Evolutionary conservation across 2,888 invertebrate genomes (phyloP).

Genomic region (Oligia fasciuncula): DNA sequence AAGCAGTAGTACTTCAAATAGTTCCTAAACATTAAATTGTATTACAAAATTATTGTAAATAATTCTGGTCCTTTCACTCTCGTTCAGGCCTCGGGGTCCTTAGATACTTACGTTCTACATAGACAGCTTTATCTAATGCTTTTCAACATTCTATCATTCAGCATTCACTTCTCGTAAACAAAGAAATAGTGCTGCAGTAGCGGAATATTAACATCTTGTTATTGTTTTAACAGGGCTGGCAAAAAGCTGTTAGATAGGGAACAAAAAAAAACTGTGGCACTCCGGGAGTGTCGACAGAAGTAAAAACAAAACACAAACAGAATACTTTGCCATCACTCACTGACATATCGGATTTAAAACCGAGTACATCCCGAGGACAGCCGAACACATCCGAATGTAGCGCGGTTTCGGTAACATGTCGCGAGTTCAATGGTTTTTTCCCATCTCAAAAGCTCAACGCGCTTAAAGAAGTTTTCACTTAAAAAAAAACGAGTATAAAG

Average conservation of each 20-base stretch:
- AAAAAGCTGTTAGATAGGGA: background rate
- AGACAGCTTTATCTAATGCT: constrained; percentile 40
- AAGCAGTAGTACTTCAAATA: background rate
- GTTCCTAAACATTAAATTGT: constrained; percentile 9
- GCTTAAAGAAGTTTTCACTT: too few relatives aligned
- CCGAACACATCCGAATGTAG: too few relatives aligned
- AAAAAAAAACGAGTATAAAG: too few relatives aligned
- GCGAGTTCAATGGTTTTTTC: too few relatives aligned
- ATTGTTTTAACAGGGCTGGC: constrained; percentile 8
- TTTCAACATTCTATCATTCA: constrained; percentile 23
- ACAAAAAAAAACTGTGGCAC: too few relatives aligned
- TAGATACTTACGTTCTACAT: constrained; percentile 26
- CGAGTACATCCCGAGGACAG: too few relatives aligned
- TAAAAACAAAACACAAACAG: too few relatives aligned
- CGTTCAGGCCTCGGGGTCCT: constrained; percentile 28
- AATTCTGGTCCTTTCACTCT: constrained; percentile 48
- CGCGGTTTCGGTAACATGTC: too few relatives aligned
- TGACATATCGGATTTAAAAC: too few relatives aligned
- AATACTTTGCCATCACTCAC: too few relatives aligned
- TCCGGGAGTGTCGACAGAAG: too few relatives aligned
- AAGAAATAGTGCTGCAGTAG: constrained; percentile 31
- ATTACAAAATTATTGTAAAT: constrained; percentile 10
- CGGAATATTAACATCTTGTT: constrained; percentile 12
- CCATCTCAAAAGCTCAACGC: too few relatives aligned
- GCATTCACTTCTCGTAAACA: constrained; percentile 45